phyloP scores from a whole-genome alignment of 2,888 invertebrate species.

The Cephus pulcher region DNA sequence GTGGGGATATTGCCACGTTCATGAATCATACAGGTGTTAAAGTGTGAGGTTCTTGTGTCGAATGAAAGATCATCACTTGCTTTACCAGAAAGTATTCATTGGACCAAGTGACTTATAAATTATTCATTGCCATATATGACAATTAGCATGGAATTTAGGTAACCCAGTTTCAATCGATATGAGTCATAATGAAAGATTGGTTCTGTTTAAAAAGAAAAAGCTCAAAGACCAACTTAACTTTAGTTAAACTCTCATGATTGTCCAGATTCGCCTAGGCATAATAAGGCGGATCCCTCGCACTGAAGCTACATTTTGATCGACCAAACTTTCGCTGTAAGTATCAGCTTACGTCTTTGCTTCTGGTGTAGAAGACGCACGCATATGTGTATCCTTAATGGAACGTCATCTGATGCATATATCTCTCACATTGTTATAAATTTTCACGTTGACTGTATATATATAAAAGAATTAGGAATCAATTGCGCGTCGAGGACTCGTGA shows the following conservation, averaged over 20 bases:
- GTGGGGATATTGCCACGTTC: not conserved
- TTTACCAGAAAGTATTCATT: too few relatives aligned
- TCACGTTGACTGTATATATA: not conserved
- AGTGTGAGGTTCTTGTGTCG: not conserved
- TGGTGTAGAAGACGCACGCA: not conserved
- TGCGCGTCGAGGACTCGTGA: not conserved
- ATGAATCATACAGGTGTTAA: not conserved
- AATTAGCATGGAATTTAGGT: not conserved
- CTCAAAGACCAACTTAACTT: not conserved
- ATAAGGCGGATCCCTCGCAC: not conserved
- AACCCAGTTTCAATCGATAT: not conserved
- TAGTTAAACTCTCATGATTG: not conserved
- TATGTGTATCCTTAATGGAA: not conserved
- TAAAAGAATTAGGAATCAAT: not conserved
- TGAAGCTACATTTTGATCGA: not conserved
- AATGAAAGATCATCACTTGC: not conserved
- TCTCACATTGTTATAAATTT: not conserved
- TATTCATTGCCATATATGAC: not conserved
- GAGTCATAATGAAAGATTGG: not conserved
- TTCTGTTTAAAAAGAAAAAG: not conserved
- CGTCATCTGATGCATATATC: not conserved
- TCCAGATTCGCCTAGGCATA: not conserved
- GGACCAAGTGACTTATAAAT: not conserved
- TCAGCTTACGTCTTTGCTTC: not conserved
- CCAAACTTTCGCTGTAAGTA: not conserved